Evolutionary conservation across 2,797 vertebrate species (phyloP), one percentile per base, ranked within the genome.

Genomic region (Argentina silus): DNA sequence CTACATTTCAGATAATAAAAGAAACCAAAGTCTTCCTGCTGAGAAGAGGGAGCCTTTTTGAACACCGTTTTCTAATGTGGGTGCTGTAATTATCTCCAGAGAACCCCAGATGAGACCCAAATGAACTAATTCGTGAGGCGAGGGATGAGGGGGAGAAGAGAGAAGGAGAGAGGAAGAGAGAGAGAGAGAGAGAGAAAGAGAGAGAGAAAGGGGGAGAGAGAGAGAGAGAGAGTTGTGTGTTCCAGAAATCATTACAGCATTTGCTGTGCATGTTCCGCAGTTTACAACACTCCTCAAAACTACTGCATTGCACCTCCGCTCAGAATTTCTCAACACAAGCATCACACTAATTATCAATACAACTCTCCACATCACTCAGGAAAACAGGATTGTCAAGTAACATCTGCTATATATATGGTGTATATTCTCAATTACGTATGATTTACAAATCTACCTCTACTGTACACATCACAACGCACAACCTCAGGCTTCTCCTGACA

Each of bases 321-420:
- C 14, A 8, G n/a, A 66, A 60, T 61, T 56, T 74, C 55, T 14
- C 70, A 47, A 53, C 23, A 65, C 61, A 79, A 60, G 70, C 74
- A 83, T 86, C 83, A 50, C 79, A 50, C 79, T 69, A 78, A 74
- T 79, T 87, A 75, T 78, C 74, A 74, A 82, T 84, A 72, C 76
- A 73, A 66, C 73, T 80, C 73, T 75, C 42, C 11, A 50, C 10
- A 21, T 3, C 47, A 70, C n/a, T 9, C 11, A 70, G 42, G 44
- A 1, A 0, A 64, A 45, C 17, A 19, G 43, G 62, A 47, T 64
- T 47, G n/a, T 10, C 43, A 44, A n/a, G 3, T 42, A 8, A 63
- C 61, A 43, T 44, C 27, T 36, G 27, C 27, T 36, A 36, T 36
- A 36, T 36, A 36, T 4, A n/a, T n/a, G n/a, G n/a, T 36, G 27